Evolutionary conservation across 2,888 invertebrate genomes (phyloP), one percentile per base, ranked within the genome.

Genomic region (Platynereis dumerilii): DNA sequence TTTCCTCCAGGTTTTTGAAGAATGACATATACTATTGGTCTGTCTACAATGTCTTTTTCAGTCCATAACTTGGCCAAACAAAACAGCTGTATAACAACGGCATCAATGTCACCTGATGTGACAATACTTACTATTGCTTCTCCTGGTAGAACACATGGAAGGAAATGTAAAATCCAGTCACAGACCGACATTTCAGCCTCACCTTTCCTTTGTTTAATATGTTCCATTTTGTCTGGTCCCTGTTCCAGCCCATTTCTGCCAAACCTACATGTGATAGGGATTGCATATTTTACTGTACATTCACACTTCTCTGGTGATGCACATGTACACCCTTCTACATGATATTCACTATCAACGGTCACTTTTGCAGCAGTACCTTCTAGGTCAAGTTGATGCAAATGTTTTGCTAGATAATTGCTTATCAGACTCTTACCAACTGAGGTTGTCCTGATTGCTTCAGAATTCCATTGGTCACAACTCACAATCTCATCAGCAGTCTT

Each of bases 141-240:
- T 12, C 57, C 57, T 17, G 28, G 28, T 22, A 27, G 22, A 15
- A 24, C 2, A 3, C n/a, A 2, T 12, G 28, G 22, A 12, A 20
- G 12, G 20, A 10, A 17, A 29, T 57, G 26, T 2, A 59, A 20
- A 17, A 59, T 15, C 59, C 59, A 59, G 45, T 59, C 59, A 17
- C 34, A 39, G 3, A 42, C 24, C 22, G 59, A 42, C 59, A 59
- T 59, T 44, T 59, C 59, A 28, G 59, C 59, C 59, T 59, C 59
- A 15, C 59, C 59, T 59, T 59, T 59, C n/a, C 44, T n/a, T 24
- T 59, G 59, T 24, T 59, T 17, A 7, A 34, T 55, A n/a, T 48
- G 3, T 20, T 48, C 20, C 5, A 48, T 5, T 7, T 20, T n/a
- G 7, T 48, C 7, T 5, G 48, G n/a, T n/a, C 22, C 22, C 3